Base-by-base conservation (phyloP, 2,113 vertebrate species). In the Mormyrus lacerda region DNA sequence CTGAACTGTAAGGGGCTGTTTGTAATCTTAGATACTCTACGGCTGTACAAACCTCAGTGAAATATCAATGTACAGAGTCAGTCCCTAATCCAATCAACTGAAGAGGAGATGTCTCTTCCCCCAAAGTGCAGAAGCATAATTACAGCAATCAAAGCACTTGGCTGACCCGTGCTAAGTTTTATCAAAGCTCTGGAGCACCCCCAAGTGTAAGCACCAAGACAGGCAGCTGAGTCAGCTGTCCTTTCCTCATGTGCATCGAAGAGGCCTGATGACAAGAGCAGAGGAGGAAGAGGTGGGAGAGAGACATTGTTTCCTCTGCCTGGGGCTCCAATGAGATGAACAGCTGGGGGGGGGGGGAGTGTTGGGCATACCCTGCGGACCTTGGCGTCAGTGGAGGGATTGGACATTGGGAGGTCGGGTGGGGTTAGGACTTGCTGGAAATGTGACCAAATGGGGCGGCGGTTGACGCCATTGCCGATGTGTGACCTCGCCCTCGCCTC, bases 211-310 rank as follows among this genome's bases (percentile, higher is more conserved):
- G 24, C 58, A 48, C n/a, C 0, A 15, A 51, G 82, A 24, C 24
- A 10, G 39, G 44, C 51, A 15, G 88, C 50, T 55, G 88, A 42
- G 51, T 85, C 50, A 27, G 88, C 42, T 87, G 35, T 65, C n/a
- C 44, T 48, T 73, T n/a, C 82, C 82, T 42, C 31, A 0, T 48
- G 89, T 50, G 89, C 50, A 9, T 55, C n/a, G 9, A 87, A 58
- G 84, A 89, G 86, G 89, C 21, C 89, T 89, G 89, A 89, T 89
- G 83, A 89, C 89, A 89, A 31, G 58, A 86, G 5, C 89, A 89
- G 89, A 89, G 53, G 21, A 73, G 84, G 89, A 86, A 89, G 89
- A 73, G 84, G 89, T 86, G 89, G 89, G 89, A 89, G 89, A 73
- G 87, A 61, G 84, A 44, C 5, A 87, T 87, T 53, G 85, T 87